These are phyloP conservation scores for Terrapene triunguis DNA, from an alignment of 2,113 vertebrate genomes.

Conservation along the genomic window DNA sequence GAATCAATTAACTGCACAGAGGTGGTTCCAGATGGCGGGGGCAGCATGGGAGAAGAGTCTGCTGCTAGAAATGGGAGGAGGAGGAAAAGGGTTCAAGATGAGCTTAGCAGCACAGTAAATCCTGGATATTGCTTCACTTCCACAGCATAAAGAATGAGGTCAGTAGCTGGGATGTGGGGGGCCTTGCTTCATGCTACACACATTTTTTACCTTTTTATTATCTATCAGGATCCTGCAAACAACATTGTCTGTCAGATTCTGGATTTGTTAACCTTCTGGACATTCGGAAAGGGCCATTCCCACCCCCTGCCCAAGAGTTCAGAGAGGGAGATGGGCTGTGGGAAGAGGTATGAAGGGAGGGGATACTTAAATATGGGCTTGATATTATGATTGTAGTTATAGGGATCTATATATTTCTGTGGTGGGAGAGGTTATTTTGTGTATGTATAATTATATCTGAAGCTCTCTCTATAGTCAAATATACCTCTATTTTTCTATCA, in stretches of 20 bases:
- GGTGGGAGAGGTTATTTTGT: neutral
- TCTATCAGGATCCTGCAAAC: neutral
- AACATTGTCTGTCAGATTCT: fast-evolving
- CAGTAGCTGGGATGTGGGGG: neutral
- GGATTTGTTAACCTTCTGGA: neutral
- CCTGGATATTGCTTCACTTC: neutral
- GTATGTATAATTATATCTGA: neutral
- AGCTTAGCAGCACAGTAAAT: constrained; percentile 44
- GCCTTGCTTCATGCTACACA: neutral
- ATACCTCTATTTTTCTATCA: neutral
- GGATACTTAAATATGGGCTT: neutral
- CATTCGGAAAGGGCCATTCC: neutral
- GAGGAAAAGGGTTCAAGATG: neutral
- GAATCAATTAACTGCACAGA: constrained; percentile 26
- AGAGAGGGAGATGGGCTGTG: neutral
- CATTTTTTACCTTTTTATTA: neutral
- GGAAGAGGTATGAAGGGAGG: neutral
- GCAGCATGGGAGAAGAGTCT: neutral
- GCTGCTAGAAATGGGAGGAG: neutral
- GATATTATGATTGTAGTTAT: neutral
- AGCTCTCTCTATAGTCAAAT: neutral
- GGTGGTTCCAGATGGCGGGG: neutral
- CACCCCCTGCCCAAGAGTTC: neutral
- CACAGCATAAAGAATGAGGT: neutral
- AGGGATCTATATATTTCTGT: neutral